Evolutionary conservation across 1,140 invertebrate species (phyloP).

Genomic region (Ditylenchus dipsaci): DNA sequence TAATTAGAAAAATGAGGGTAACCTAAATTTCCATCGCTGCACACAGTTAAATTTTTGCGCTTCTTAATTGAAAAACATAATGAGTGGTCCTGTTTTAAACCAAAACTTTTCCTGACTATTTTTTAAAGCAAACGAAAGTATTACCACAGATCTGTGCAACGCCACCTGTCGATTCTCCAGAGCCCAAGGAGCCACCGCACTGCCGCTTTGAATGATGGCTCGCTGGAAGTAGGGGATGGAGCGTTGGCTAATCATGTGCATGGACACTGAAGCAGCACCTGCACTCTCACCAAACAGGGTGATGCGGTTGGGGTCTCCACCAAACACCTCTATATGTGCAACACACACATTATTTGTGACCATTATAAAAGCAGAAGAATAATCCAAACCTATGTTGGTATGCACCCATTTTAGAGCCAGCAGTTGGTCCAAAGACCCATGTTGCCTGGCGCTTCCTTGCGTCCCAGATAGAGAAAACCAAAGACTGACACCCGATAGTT

Average conservation of each 20-base stretch:
- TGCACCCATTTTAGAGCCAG: slow-evolving; percentile 87
- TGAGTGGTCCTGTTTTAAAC: too few relatives aligned
- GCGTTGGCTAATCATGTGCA: slow-evolving; percentile 83
- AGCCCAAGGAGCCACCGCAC: slow-evolving; percentile 79
- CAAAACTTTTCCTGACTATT: too few relatives aligned
- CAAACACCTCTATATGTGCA: slow-evolving; percentile 68
- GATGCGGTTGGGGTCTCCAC: slow-evolving; percentile 86
- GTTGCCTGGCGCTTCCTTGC: slow-evolving; percentile 86
- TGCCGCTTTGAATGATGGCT: slow-evolving; percentile 66
- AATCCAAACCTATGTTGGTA: slow-evolving; percentile 75
- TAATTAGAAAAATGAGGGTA: too few relatives aligned
- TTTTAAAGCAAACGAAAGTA: too few relatives aligned
- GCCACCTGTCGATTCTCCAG: slow-evolving; percentile 78
- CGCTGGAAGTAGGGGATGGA: slow-evolving; percentile 78
- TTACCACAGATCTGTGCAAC: slow-evolving; percentile 67
- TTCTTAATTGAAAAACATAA: too few relatives aligned
- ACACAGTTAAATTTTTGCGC: too few relatives aligned
- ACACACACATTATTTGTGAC: not conserved
- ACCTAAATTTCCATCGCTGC: too few relatives aligned
- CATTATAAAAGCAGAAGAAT: not conserved
- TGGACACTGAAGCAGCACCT: slow-evolving; percentile 82
- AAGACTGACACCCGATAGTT: slow-evolving; percentile 74
- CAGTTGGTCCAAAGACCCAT: slow-evolving; percentile 77
- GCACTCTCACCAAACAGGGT: slow-evolving; percentile 80
- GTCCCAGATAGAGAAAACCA: slow-evolving; percentile 86